phyloP scores from a whole-genome alignment of 2,797 vertebrate genomes.

The Craterocephalus amniculus region DNA sequence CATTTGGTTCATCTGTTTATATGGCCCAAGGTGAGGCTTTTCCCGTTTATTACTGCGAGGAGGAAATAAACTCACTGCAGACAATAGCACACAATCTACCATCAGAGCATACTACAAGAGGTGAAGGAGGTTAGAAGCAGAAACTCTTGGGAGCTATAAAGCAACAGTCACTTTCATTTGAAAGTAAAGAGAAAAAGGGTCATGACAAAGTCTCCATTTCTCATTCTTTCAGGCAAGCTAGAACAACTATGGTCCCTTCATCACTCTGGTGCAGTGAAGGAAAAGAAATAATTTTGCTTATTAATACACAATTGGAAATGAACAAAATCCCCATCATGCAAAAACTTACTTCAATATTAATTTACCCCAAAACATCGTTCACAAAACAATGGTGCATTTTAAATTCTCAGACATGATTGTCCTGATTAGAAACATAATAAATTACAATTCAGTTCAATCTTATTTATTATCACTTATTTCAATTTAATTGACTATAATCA shows the following conservation, averaged over 20 bases:
- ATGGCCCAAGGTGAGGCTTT: constrained; percentile 24
- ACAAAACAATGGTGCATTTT: constrained; percentile 19
- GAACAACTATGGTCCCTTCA: background rate
- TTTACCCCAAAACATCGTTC: background rate
- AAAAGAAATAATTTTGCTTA: no score
- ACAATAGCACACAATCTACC: constrained; percentile 3
- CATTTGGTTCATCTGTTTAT: constrained; percentile 22
- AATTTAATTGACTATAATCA: no score
- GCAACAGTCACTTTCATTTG: background rate
- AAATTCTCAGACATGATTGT: constrained; percentile 23
- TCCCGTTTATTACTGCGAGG: constrained; percentile 13
- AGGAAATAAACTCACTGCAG: background rate
- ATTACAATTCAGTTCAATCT: no score
- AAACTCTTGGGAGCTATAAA: background rate
- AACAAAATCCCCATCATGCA: no score
- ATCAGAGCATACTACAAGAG: constrained; percentile 1
- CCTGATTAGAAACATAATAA: constrained; percentile 18
- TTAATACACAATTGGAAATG: no score
- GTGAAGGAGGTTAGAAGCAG: background rate
- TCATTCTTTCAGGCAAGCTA: background rate
- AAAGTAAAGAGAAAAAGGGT: background rate
- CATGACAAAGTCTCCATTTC: background rate
- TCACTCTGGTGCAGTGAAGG: background rate
- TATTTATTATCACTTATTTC: no score
- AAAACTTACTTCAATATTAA: no score